Conservation (phyloP, 2,113 vertebrate genomes). For the Cyrtonyx montezumae region DNA sequence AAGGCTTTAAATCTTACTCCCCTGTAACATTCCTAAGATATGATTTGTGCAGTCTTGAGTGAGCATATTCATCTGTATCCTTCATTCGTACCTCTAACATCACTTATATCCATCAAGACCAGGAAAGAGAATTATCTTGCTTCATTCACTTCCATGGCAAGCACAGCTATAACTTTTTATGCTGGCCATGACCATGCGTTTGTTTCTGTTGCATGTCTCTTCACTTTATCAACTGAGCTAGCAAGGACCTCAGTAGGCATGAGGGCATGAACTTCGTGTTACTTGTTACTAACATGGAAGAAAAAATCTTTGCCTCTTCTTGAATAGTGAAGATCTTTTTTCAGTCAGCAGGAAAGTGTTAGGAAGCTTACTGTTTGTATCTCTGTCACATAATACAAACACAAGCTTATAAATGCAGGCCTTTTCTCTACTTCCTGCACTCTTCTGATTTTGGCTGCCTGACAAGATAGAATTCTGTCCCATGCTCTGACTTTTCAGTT, state of each 20-base stretch:
- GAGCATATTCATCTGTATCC: background rate
- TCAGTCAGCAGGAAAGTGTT: background rate
- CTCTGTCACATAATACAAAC: background rate
- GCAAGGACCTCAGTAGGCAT: background rate
- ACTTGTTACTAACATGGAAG: background rate
- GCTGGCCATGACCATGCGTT: background rate
- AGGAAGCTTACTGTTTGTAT: background rate
- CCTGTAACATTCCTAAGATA: background rate
- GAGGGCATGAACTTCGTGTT: background rate
- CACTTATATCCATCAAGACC: background rate
- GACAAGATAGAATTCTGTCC: background rate
- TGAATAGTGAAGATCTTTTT: background rate
- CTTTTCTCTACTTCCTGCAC: background rate
- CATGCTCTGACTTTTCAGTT: background rate
- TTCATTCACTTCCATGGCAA: background rate
- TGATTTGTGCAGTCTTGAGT: background rate
- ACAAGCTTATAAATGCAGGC: background rate
- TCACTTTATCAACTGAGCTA: background rate
- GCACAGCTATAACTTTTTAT: background rate
- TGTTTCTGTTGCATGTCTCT: background rate
- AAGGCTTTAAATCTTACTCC: background rate
- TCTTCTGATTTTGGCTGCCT: background rate
- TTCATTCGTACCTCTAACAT: background rate
- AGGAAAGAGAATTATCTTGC: background rate
- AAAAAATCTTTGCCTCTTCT: background rate